A percentile compares a stretch with the other conserved stretches of the same genome.
Evolutionary conservation across 2,888 invertebrate species (phyloP).

Genomic region (Clusia tigrina): DNA sequence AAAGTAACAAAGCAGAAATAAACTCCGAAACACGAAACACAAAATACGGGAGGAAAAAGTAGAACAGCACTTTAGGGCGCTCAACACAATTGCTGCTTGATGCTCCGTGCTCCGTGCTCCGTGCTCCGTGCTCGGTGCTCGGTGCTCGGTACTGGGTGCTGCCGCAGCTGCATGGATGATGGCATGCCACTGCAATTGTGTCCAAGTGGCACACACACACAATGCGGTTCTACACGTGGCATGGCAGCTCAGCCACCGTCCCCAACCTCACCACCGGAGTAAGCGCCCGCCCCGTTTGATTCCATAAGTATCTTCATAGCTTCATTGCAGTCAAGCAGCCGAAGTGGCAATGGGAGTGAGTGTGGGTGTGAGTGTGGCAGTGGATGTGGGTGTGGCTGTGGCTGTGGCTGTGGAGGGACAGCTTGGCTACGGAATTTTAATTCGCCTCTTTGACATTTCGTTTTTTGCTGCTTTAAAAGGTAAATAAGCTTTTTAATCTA

Average conservation of each 20-base stretch:
- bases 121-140: too few species aligned
- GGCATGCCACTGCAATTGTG: slow-evolving; percentile 3
- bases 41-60: not conserved
- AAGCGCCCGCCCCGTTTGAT: not conserved
- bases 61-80: slow-evolving; percentile 3
- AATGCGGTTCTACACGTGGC: too few species aligned
- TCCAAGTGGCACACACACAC: not conserved
- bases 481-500: not conserved
- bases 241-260: not conserved
- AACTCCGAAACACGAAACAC: not conserved
- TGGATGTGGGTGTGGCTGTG: not conserved
- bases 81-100: not conserved
- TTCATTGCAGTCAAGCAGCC: not conserved
- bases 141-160: too few species aligned
- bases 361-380: not conserved
- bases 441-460: slow-evolving; percentile 2
- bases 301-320: not conserved
- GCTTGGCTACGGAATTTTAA: not conserved
- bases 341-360: not conserved
- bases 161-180: too few species aligned
- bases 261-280: not conserved
- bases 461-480: not conserved
- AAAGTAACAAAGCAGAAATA: not conserved
- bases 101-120: too few species aligned
- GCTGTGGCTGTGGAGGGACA: not conserved